Percentiles rank a stretch among this genome's conserved stretches.
phyloP scores from a whole-genome alignment of 92 coral and sea anemone genomes.

The Muricea muricata region DNA sequence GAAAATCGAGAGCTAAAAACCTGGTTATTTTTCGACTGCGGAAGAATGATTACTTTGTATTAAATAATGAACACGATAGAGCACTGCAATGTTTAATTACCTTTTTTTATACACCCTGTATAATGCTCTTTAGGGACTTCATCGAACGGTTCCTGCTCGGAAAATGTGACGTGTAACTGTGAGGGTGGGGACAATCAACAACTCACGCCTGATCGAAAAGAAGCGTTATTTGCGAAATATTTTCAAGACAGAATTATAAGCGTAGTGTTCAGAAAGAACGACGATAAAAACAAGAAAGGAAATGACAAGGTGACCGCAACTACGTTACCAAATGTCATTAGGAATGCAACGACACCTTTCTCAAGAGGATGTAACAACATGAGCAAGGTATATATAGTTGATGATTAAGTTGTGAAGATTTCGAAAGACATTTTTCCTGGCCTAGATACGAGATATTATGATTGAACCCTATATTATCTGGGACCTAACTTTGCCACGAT shows the following conservation, averaged over 20 bases:
- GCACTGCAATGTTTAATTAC: no score
- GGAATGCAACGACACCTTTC: background rate
- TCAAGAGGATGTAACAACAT: background rate
- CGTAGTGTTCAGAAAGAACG: conserved; percentile 70
- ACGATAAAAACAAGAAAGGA: conserved; percentile 39
- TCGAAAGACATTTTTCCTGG: no score
- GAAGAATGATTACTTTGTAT: no score
- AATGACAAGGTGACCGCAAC: conserved; percentile 46
- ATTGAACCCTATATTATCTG: no score
- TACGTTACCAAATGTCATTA: conserved; percentile 10
- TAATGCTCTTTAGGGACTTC: conserved; percentile 49
- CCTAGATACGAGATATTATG: no score
- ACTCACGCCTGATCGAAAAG: conserved; percentile 76
- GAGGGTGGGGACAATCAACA: conserved; percentile 60
- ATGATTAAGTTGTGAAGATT: no score
- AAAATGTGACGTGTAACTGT: conserved; percentile 82
- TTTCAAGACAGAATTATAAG: conserved; percentile 80
- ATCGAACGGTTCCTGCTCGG: conserved; percentile 37
- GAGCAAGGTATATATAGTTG: background rate
- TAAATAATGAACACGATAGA: no score
- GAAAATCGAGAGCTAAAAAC: no score
- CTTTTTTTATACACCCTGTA: no score
- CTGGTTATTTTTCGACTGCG: no score
- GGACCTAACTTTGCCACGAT: no score
- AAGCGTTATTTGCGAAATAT: conserved; percentile 91